These are phyloP conservation scores for Aleiodes leptofemur DNA, from an alignment of 2,888 invertebrate genomes.

Conservation along the genomic window DNA sequence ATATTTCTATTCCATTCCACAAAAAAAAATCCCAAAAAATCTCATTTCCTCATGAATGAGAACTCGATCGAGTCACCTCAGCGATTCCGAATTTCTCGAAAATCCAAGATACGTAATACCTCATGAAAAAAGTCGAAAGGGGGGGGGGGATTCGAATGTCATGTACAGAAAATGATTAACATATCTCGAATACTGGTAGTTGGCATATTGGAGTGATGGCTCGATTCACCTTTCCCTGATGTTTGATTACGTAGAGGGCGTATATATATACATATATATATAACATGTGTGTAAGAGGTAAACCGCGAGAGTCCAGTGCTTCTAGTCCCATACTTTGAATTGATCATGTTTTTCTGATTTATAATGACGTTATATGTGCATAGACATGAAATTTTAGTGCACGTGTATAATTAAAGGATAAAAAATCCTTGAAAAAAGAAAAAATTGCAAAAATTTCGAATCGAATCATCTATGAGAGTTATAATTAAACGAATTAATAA, in stretches of 20 bases:
- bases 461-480: neutral
- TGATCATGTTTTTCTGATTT: conserved; percentile 36
- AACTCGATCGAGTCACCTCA: too few species aligned
- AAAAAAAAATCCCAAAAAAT: too few species aligned
- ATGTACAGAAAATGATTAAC: conserved; percentile 41
- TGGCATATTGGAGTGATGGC: conserved; percentile 29
- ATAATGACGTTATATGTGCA: conserved; percentile 38
- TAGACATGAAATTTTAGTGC: conserved; percentile 3
- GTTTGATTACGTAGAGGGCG: conserved; percentile 8
- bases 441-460: too few species aligned
- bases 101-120: conserved; percentile 13
- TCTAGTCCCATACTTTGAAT: conserved; percentile 7
- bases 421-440: too few species aligned
- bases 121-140: neutral
- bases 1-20: too few species aligned
- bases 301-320: neutral
- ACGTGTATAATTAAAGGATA: conserved; percentile 2
- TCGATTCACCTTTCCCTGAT: conserved; percentile 33
- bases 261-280: too few species aligned
- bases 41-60: too few species aligned
- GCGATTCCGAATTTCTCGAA: neutral
- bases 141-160: conserved; percentile 16
- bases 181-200: conserved; percentile 31
- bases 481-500: neutral
- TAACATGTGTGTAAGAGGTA: neutral